Conservation (phyloP, 2,797 vertebrate genomes). For the Eleutherodactylus coqui region DNA sequence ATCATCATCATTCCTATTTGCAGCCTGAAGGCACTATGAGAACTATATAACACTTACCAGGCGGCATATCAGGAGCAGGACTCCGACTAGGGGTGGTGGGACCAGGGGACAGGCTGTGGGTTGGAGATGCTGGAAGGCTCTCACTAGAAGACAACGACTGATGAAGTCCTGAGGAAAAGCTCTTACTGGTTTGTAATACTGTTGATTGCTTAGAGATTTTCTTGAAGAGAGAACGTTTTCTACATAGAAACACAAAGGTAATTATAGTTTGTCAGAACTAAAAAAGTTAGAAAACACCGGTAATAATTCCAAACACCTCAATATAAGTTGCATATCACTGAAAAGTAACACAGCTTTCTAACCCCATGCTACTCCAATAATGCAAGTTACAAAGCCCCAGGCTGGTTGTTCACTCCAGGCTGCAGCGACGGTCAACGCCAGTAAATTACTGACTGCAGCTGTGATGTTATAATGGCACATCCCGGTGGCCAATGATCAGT, state of each 20-base stretch:
- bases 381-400: too few species aligned
- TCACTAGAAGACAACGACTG: constrained; percentile 95
- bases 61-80: constrained; percentile 84
- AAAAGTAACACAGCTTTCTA: neutral
- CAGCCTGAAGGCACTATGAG: neutral
- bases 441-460: too few species aligned
- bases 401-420: too few species aligned
- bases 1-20: neutral
- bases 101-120: constrained; percentile 91
- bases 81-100: constrained; percentile 88
- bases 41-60: constrained; percentile 72
- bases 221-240: constrained; percentile 89
- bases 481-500: too few species aligned
- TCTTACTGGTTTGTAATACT: constrained; percentile 91
- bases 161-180: constrained; percentile 92
- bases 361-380: too few species aligned
- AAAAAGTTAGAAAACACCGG: neutral
- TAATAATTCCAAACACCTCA: neutral
- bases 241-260: constrained; percentile 60
- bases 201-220: constrained; percentile 93
- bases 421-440: too few species aligned
- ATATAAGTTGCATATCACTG: neutral
- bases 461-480: too few species aligned
- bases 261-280: neutral
- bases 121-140: constrained; percentile 94